Conservation (phyloP, 2,797 vertebrate species). For the Pteropus rufus region DNA sequence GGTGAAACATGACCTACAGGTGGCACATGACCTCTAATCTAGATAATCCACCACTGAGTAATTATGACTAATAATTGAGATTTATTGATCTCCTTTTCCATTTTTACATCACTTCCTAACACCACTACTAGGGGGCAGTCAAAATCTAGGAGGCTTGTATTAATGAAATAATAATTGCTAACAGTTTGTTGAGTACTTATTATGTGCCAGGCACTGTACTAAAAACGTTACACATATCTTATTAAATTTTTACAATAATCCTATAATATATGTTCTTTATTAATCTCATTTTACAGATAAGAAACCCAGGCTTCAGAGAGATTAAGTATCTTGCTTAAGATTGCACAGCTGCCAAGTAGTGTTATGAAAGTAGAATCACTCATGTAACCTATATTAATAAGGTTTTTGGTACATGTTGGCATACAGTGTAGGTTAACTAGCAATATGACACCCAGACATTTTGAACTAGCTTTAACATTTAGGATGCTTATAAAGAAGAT, state of each 20-base stretch:
- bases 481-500: constrained; percentile 15
- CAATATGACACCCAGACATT: not conserved
- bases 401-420: not conserved
- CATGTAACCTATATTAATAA: not conserved
- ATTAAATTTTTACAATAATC: not conserved
- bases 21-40: not conserved
- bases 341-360: not conserved
- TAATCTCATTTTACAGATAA: not conserved
- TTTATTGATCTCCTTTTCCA: not conserved
- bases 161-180: not conserved
- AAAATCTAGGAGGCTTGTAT: not conserved
- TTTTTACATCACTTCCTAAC: not conserved
- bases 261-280: not conserved
- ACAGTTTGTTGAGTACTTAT: not conserved
- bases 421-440: not conserved
- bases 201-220: not conserved
- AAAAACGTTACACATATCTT: not conserved
- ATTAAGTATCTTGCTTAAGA: not conserved
- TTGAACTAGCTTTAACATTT: not conserved
- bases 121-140: not conserved
- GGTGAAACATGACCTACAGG: not conserved
- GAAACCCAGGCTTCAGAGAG: not conserved
- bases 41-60: not conserved
- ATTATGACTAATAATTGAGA: not conserved
- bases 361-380: not conserved